Base-by-base conservation (phyloP, 1,140 invertebrate genomes). In the Pectinophora gossypiella region DNA sequence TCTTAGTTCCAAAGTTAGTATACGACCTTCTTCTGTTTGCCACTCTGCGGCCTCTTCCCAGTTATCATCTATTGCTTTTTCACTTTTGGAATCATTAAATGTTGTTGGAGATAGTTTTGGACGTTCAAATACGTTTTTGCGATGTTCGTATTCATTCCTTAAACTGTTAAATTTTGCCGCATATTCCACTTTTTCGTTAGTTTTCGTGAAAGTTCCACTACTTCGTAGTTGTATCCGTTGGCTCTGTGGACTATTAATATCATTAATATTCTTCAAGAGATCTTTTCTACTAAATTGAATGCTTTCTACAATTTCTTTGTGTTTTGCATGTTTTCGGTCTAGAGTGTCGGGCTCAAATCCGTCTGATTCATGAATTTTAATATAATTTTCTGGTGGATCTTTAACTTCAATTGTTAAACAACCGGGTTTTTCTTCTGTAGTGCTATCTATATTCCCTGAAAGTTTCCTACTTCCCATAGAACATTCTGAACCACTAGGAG, bases 341-440 rank as follows among this genome's bases (percentile, higher is more conserved):
- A 96, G 77, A 0, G 95, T 96, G 61, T 96, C 95, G 0, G 94
- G 94, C 72, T 96, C 95, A 66, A 95, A 96, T 48, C 89, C 89
- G 57, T 95, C 94, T 1, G 92, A 93, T 56, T 94, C 93, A 42
- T 93, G 90, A 10, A 91, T 90, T 64, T 89, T 90, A 1, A 92
- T 90, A 54, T 93, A 93, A 70, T 93, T 91, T 64, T 91, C 90
- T 1, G 92, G 90, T 0, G 92, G 90, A 71, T 94, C 93, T 73
- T 93, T 92, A 0, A 96, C 93, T 78, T 94, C 93, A 52, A 96
- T 96, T 13, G 94, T 92, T 38, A 94, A 73, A 60, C 92, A 92
- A 1, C 93, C 93, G 2, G 92, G 92, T 56, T 92, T 90, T 13
- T 81, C 81, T 48, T 91, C 88, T 51, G 75, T 72, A 54, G 91